These are phyloP conservation scores for Spongia lamella DNA, from an alignment of 37 sponge, comb jelly and placozoan genomes.

Conservation along the genomic window DNA sequence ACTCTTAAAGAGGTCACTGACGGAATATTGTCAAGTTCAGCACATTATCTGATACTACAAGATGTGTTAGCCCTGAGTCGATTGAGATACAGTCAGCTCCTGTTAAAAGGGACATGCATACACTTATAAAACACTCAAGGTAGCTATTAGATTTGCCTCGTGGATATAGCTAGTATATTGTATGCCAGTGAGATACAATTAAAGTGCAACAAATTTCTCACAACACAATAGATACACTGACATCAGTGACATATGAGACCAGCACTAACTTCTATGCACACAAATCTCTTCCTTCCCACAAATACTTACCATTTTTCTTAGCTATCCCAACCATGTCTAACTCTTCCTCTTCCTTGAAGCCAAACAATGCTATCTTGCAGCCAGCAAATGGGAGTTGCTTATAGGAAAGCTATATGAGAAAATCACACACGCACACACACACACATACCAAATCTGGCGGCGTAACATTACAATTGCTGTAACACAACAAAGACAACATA, in stretches of 20 bases:
- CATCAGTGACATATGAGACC: no score
- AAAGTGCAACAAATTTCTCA: no score
- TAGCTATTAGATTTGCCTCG: no score
- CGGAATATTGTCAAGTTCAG: constrained; percentile 46
- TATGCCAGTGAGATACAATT: no score
- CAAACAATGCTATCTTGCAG: constrained; percentile 71
- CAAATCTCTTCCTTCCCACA: no score
- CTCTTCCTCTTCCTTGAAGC: constrained; percentile 75
- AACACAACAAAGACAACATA: constrained; percentile 1
- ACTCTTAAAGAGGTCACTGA: constrained; percentile 46
- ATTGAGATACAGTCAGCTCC: constrained; percentile 49
- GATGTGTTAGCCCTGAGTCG: constrained; percentile 52
- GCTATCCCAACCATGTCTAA: constrained; percentile 77
- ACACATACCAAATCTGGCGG: constrained; percentile 41
- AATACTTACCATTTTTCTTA: constrained; percentile 56
- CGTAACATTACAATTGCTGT: constrained; percentile 18
- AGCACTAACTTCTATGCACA: no score
- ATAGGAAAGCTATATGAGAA: constrained; percentile 35
- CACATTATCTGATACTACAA: constrained; percentile 61
- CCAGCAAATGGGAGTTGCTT: constrained; percentile 84
- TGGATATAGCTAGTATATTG: no score
- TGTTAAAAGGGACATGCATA: no score
- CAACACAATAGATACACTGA: no score
- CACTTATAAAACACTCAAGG: no score
- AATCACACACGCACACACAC: neutral